Base-by-base conservation (phyloP, 2,888 invertebrate genomes). In the Erpobdella octoculata region DNA sequence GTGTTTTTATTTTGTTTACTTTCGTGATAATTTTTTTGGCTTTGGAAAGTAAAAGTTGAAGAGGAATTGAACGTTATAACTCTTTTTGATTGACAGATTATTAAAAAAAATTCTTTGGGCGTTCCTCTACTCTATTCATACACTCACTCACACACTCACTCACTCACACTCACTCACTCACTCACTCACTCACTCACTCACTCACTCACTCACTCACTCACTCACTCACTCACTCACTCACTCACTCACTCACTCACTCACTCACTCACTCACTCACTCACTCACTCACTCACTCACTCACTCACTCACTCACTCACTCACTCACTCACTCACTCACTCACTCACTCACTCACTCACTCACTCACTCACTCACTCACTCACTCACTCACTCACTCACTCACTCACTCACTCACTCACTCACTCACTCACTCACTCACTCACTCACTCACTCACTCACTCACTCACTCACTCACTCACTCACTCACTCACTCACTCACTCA, bases 381-480 rank as follows among this genome's bases (percentile, higher is more conserved):
- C 70, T 71, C 72, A 72, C 70, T 71, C 72, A 72, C 70, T 71
- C 72, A 71, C 70, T 71, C 72, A 72, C 70, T 71, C 72, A 72
- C 70, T 71, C 72, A 72, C 70, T 71, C 72, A 72, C 70, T 71
- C 72, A 72, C 70, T 71, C 73, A 73, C 66, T 73, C 73, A 73
- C 66, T 73, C 73, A 73, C 66, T 73, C 73, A 73, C 66, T 73
- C 73, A 73, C 66, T 73, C 73, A 73, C 59, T 73, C 71, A 72
- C 59, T 37, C 67, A 58, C 33, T 53, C 36, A 70, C 36, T 70
- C 70, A 70, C 36, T 70, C 70, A 70, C 65, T 35, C 38, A 65
- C 65, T 35, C 65, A 65, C 65, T 35, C 65, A 65, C 65, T 35
- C 65, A 65, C 36, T 35, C 65, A 65, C 65, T 35, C 37, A 65